Conservation (phyloP, 2,797 vertebrate genomes). For the Cyclopterus lumpus region DNA sequence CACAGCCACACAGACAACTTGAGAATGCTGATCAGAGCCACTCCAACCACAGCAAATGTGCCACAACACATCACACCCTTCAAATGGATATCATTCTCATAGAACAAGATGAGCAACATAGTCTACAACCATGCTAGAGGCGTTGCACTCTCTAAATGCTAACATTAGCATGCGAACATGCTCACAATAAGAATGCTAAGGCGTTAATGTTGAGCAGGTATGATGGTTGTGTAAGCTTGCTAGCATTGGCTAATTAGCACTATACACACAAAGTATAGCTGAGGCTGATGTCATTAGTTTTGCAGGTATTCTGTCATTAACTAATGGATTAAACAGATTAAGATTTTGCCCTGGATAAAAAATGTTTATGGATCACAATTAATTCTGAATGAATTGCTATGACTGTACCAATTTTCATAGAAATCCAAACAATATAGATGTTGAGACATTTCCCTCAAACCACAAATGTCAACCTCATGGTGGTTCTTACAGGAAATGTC, state of each 20-base stretch:
- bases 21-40: not conserved
- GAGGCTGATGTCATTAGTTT: not conserved
- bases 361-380: too few relatives aligned
- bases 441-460: too few relatives aligned
- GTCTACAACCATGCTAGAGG: not conserved
- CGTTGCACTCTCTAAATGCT: not conserved
- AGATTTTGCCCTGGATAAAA: too few relatives aligned
- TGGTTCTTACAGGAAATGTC: not conserved
- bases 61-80: not conserved
- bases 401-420: too few relatives aligned
- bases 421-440: too few relatives aligned
- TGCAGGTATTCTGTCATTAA: not conserved
- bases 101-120: not conserved
- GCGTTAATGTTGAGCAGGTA: not conserved
- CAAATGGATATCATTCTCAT: not conserved
- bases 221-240: not conserved
- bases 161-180: not conserved
- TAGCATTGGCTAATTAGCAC: not conserved
- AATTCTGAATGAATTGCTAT: too few relatives aligned
- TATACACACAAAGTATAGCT: not conserved
- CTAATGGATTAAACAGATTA: too few relatives aligned
- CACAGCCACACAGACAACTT: not conserved
- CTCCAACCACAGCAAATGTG: not conserved
- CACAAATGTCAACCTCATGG: too few relatives aligned
- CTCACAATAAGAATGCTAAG: not conserved